Evolutionary conservation across 2,113 vertebrate species (phyloP).

Genomic region (Oxygymnocypris stewartii): DNA sequence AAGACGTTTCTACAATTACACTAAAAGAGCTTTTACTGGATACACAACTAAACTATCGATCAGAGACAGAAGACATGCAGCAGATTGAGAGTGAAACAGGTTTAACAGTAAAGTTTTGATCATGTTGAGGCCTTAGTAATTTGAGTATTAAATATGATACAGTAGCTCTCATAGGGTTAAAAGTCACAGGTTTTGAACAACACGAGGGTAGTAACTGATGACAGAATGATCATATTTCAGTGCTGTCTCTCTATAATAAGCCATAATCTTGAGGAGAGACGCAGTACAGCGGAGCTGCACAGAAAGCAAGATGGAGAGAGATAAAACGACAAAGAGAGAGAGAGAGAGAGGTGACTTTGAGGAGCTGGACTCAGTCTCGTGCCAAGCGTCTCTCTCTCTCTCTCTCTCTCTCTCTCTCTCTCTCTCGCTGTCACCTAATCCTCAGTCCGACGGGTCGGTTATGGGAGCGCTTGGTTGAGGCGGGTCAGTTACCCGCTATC

Average conservation of each 20-base stretch:
- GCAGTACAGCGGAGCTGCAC: background rate
- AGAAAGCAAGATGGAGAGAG: slow-evolving; percentile 44
- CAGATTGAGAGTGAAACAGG: too few relatives aligned
- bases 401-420: slow-evolving; percentile 56
- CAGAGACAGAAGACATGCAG: too few relatives aligned
- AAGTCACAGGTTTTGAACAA: background rate
- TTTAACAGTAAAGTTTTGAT: background rate
- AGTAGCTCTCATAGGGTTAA: background rate
- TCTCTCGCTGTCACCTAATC: slow-evolving; percentile 70
- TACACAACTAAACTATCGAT: too few relatives aligned
- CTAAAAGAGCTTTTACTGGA: too few relatives aligned
- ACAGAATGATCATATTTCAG: background rate
- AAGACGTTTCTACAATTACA: too few relatives aligned
- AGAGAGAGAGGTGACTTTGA: slow-evolving; percentile 80
- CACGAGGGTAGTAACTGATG: background rate
- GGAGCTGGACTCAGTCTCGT: slow-evolving; percentile 76
- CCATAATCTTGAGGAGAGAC: background rate
- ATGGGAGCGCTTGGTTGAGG: slow-evolving; percentile 70
- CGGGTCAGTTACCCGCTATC: slow-evolving; percentile 70
- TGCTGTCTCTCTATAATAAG: slow-evolving; percentile 2
- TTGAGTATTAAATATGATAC: background rate
- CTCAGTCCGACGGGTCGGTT: slow-evolving; percentile 72
- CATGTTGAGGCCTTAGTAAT: background rate
- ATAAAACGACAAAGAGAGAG: slow-evolving; percentile 37
- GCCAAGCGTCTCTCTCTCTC: slow-evolving; percentile 71